A percentile compares a stretch with the other conserved stretches of the same genome.
These are phyloP conservation scores for Bubalus kerabau DNA, from an alignment of 2,113 vertebrate species.

Conservation along the genomic window DNA sequence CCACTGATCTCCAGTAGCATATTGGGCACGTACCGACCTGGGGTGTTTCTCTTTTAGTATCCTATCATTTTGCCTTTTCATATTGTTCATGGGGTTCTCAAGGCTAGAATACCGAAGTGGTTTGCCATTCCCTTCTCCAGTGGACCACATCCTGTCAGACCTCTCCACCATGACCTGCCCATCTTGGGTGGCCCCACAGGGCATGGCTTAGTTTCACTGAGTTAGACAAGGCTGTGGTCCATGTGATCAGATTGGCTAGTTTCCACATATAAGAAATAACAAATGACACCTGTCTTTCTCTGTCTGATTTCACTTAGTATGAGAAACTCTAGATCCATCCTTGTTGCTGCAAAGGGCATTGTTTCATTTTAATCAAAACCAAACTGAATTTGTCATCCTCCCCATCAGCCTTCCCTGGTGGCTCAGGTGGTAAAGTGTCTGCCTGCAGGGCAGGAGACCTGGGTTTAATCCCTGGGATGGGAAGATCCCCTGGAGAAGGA, in stretches of 20 bases:
- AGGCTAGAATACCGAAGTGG: no score
- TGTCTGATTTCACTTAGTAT: neutral
- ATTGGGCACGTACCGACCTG: no score
- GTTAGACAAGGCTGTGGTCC: no score
- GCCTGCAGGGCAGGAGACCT: neutral
- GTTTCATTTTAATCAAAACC: neutral
- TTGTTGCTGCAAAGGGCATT: neutral
- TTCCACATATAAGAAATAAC: neutral
- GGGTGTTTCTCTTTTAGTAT: no score
- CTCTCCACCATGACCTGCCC: no score
- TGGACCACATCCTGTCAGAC: no score
- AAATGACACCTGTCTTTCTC: neutral
- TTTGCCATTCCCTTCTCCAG: no score
- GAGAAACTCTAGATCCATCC: neutral
- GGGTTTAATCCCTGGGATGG: neutral
- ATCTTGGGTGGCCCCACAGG: rapidly evolving
- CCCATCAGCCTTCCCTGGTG: neutral
- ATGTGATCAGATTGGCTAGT: no score
- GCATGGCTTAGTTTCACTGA: no score
- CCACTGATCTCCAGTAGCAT: no score
- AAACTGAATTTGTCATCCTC: neutral
- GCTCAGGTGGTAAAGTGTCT: rapidly evolving
- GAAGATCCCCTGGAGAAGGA: neutral
- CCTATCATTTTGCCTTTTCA: no score
- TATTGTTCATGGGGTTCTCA: no score